These are phyloP conservation scores for Spialia ferax DNA, from an alignment of 2,888 invertebrate genomes.

Conservation along the genomic window DNA sequence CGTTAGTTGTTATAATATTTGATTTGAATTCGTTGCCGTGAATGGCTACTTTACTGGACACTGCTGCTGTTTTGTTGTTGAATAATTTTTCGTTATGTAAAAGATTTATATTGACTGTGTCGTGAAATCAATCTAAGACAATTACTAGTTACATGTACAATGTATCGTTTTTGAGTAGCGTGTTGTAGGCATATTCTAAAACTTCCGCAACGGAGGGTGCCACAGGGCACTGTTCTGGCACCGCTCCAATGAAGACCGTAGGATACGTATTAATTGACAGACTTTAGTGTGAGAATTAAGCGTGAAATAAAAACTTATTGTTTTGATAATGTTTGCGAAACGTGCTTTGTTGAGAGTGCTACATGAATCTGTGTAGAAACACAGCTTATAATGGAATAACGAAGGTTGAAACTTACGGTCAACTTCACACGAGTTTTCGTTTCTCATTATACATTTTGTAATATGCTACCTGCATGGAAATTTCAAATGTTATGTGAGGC, in stretches of 20 bases:
- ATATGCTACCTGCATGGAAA: slow-evolving; percentile 18
- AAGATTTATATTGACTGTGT: too few species aligned
- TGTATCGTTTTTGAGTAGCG: neutral
- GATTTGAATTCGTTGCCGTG: neutral
- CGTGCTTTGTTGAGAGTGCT: slow-evolving; percentile 28
- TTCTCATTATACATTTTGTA: slow-evolving; percentile 23
- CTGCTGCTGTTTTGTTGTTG: neutral
- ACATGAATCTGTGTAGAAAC: slow-evolving; percentile 28
- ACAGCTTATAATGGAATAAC: slow-evolving; percentile 25
- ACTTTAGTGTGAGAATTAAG: slow-evolving; percentile 57
- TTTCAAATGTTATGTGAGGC: slow-evolving; percentile 22
- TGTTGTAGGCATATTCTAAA: neutral
- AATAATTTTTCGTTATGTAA: neutral
- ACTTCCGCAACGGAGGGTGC: slow-evolving; percentile 42
- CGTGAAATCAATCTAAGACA: too few species aligned
- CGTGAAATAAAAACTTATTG: slow-evolving; percentile 54
- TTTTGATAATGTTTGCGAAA: slow-evolving; percentile 42
- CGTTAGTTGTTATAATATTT: slow-evolving; percentile 30
- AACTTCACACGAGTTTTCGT: slow-evolving; percentile 26
- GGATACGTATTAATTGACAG: slow-evolving; percentile 57
- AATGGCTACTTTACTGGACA: too few species aligned
- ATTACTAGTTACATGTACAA: neutral
- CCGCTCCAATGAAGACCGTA: slow-evolving; percentile 52
- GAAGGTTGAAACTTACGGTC: slow-evolving; percentile 17
- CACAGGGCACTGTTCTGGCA: slow-evolving; percentile 51